Evolutionary conservation across 2,797 vertebrate species (phyloP).

Genomic region (Sebastes jordani): DNA sequence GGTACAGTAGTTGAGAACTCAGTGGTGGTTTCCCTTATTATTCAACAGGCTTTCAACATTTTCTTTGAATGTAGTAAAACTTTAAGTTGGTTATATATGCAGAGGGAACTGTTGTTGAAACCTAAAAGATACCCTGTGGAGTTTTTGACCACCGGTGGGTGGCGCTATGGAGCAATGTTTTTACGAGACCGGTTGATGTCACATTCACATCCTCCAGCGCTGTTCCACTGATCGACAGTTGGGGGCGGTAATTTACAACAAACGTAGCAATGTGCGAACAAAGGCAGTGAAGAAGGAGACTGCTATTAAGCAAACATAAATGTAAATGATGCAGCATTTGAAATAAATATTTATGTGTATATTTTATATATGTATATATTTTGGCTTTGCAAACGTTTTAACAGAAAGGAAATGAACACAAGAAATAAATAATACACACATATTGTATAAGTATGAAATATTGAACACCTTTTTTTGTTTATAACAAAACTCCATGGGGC

Average conservation of each 20-base stretch:
- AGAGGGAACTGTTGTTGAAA: background rate
- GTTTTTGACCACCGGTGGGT: background rate
- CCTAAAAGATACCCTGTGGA: background rate
- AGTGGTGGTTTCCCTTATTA: background rate
- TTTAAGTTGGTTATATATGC: background rate
- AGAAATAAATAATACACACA: no score
- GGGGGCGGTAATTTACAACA: no score
- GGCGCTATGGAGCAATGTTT: background rate
- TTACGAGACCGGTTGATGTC: background rate
- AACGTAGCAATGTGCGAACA: background rate
- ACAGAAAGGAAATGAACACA: no score
- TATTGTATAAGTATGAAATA: no score
- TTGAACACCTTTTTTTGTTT: no score
- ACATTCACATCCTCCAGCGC: background rate
- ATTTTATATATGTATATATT: no score
- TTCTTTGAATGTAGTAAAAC: background rate
- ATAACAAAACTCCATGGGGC: no score
- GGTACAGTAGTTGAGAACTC: constrained; percentile 50
- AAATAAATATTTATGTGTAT: background rate
- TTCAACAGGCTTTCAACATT: background rate
- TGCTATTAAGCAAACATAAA: background rate
- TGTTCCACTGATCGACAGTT: background rate
- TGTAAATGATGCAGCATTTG: background rate
- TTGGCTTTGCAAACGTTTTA: no score
- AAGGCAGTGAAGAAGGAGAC: background rate